Evolutionary conservation across 2,797 vertebrate species (phyloP).

Genomic region (Sebastes baramenuke): DNA sequence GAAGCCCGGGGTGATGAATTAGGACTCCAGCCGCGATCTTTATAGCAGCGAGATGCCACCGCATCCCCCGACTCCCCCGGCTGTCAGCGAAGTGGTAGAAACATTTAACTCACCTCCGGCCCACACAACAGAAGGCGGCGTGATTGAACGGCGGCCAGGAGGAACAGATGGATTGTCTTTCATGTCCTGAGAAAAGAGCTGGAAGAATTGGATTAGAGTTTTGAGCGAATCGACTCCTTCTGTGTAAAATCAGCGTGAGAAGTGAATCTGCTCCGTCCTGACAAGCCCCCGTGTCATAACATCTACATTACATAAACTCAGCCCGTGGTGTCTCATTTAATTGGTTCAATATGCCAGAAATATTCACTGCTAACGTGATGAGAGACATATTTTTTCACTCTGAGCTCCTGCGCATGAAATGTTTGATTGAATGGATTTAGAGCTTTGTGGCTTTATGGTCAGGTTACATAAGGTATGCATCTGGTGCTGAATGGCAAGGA

Average conservation of each 20-base stretch:
- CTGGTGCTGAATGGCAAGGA: neutral
- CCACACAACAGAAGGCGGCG: constrained; percentile 47
- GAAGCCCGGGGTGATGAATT: constrained; percentile 77
- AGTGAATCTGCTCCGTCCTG: constrained; percentile 8
- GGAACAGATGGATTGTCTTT: constrained; percentile 70
- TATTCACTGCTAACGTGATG: constrained; percentile 6
- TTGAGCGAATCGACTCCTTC: constrained; percentile 34
- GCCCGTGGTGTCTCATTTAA: constrained; percentile 18
- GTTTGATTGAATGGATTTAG: constrained; percentile 16
- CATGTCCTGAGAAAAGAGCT: constrained; percentile 50
- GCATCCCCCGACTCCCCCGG: constrained; percentile 53
- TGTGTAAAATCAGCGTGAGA: constrained; percentile 38
- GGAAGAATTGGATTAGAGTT: constrained; percentile 62
- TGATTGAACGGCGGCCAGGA: constrained; percentile 60
- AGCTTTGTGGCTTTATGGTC: neutral
- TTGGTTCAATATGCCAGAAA: constrained; percentile 33
- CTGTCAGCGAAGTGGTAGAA: constrained; percentile 60
- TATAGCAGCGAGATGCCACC: constrained; percentile 63
- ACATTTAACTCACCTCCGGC: constrained; percentile 71
- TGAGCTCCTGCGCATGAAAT: constrained; percentile 3
- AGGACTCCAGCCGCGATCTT: constrained; percentile 72
- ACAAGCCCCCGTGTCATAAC: constrained; percentile 30
- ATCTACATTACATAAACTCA: constrained; percentile 47
- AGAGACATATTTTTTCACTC: neutral
- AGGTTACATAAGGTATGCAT: constrained; percentile 5